Evolutionary conservation across 2,888 invertebrate genomes (phyloP).

Genomic region (Subacronicta megacephala): DNA sequence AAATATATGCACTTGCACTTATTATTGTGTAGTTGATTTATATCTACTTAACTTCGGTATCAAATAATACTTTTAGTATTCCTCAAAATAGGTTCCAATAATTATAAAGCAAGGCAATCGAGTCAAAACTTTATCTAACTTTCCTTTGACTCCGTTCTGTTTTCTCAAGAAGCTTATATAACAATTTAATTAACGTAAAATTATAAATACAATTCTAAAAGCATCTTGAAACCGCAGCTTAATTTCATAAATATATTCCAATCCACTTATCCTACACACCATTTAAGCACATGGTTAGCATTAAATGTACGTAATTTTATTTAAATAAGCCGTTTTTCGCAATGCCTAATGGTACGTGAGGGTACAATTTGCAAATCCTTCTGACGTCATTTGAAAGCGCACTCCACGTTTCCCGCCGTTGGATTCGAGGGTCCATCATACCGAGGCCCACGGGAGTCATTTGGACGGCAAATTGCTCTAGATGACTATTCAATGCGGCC

Average conservation of each 20-base stretch:
- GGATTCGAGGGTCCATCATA: constrained; percentile 59
- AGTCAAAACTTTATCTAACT: no score
- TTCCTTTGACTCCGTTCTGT: no score
- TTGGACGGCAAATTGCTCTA: constrained; percentile 72
- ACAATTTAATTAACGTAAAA: background rate
- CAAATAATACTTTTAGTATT: no score
- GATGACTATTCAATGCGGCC: constrained; percentile 75
- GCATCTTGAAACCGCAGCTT: background rate
- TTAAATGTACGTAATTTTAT: constrained; percentile 52
- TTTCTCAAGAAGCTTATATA: no score
- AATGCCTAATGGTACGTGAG: constrained; percentile 48
- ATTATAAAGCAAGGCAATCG: no score
- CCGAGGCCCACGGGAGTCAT: constrained; percentile 68
- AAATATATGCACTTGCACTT: no score
- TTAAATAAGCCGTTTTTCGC: constrained; percentile 54
- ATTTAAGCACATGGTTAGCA: constrained; percentile 39
- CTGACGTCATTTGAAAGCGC: constrained; percentile 57
- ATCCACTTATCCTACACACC: constrained; percentile 15
- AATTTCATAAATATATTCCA: constrained; percentile 15
- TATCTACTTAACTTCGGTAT: no score
- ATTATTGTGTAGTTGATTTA: no score
- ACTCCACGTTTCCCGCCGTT: constrained; percentile 56
- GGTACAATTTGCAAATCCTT: constrained; percentile 59
- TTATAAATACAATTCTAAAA: no score
- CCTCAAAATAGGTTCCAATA: no score